Percentiles rank a stretch among this genome's conserved stretches.
These are phyloP conservation scores for Thalassophryne amazonica DNA, from an alignment of 2,797 vertebrate species.

Conservation along the genomic window DNA sequence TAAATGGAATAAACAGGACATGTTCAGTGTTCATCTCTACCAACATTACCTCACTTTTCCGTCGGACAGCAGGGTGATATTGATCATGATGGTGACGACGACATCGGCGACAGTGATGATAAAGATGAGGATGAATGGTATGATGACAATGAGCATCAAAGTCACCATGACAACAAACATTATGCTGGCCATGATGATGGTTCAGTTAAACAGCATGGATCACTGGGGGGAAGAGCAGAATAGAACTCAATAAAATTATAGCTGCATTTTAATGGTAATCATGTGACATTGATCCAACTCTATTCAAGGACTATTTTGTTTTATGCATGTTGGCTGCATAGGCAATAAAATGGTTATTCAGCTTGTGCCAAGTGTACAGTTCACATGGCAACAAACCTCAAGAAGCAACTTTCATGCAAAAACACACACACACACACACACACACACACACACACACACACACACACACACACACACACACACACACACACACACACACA, in stretches of 20 bases:
- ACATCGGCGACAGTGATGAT: slow-evolving; percentile 39
- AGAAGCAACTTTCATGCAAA: slow-evolving; percentile 7
- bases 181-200: slow-evolving; percentile 18
- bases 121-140: slow-evolving; percentile 12
- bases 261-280: slow-evolving; percentile 27
- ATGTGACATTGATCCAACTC: slow-evolving; percentile 7
- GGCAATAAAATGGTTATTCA: slow-evolving; percentile 40
- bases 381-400: slow-evolving; percentile 48
- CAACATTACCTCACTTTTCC: slow-evolving; percentile 55
- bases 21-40: neutral
- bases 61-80: slow-evolving; percentile 6
- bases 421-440: neutral
- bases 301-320: slow-evolving; percentile 22
- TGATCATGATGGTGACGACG: slow-evolving; percentile 19
- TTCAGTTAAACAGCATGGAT: slow-evolving; percentile 38
- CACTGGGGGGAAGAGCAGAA: slow-evolving; percentile 51
- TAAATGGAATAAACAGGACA: neutral
- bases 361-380: slow-evolving; percentile 40
- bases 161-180: slow-evolving; percentile 44
- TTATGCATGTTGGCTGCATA: slow-evolving; percentile 11
- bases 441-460: neutral
- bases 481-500: neutral
- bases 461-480: neutral
- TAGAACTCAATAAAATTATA: slow-evolving; percentile 35
- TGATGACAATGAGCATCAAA: slow-evolving; percentile 33